These are phyloP conservation scores for Trachops cirrhosus DNA, from an alignment of 2,797 vertebrate species.

Conservation along the genomic window DNA sequence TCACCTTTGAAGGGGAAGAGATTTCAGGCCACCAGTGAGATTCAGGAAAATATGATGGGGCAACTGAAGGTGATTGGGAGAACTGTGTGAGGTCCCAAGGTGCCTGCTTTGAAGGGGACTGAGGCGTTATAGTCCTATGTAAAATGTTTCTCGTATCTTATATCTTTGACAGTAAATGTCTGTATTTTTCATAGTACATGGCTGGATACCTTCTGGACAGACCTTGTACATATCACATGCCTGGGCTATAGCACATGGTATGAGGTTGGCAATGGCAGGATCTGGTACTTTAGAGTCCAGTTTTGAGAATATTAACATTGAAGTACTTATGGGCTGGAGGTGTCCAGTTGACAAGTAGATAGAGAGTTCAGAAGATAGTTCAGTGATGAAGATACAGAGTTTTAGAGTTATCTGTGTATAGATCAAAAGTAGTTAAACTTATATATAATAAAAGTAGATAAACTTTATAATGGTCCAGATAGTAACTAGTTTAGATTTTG, in stretches of 20 bases:
- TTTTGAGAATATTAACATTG: neutral
- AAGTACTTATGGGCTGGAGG: neutral
- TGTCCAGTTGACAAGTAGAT: neutral
- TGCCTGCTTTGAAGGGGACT: neutral
- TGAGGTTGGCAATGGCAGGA: neutral
- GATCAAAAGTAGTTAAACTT: neutral
- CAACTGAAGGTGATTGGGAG: neutral
- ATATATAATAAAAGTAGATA: neutral
- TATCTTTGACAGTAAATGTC: neutral
- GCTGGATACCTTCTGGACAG: neutral
- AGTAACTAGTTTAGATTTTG: slow-evolving; percentile 5
- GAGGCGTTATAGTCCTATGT: neutral
- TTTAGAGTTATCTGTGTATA: neutral
- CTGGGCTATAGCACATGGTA: neutral
- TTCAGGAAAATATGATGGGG: neutral
- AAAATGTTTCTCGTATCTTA: neutral
- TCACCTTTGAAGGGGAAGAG: neutral
- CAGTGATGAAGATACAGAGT: neutral
- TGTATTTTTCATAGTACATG: neutral
- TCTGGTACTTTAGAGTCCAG: neutral
- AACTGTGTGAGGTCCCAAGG: neutral
- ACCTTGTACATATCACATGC: neutral
- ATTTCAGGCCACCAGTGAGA: neutral
- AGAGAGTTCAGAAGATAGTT: neutral
- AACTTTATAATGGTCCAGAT: neutral